phyloP scores from a whole-genome alignment of 2,888 invertebrate species.

The Anoplius nigerrimus region DNA sequence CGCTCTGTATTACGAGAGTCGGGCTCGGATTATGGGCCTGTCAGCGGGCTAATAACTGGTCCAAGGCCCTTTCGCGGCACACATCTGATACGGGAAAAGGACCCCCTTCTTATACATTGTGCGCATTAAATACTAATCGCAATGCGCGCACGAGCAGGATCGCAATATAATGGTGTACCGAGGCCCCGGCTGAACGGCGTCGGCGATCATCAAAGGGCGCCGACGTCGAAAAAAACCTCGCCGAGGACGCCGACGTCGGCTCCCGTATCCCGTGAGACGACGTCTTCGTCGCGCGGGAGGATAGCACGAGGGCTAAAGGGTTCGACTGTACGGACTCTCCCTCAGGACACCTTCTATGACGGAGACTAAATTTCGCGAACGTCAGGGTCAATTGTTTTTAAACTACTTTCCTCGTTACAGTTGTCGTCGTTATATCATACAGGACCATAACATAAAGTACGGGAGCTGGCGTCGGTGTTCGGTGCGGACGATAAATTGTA shows the following conservation, averaged over 20 bases:
- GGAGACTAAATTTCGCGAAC: no score
- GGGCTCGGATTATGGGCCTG: constrained; percentile 71
- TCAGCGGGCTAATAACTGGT: constrained; percentile 73
- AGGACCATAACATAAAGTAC: no score
- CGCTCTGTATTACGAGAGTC: constrained; percentile 54
- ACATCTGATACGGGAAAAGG: constrained; percentile 71
- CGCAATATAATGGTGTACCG: constrained; percentile 50
- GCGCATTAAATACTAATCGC: constrained; percentile 73
- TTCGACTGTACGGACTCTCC: no score
- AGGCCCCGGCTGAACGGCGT: constrained; percentile 19
- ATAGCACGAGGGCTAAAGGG: neutral
- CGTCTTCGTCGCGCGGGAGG: constrained; percentile 15
- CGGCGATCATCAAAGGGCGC: constrained; percentile 61
- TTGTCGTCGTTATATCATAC: no score
- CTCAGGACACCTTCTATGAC: no score
- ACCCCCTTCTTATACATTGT: constrained; percentile 68
- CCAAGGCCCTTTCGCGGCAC: constrained; percentile 50
- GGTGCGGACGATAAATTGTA: no score
- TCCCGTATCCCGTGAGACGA: constrained; percentile 10
- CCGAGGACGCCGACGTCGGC: constrained; percentile 10
- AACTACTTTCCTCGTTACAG: no score
- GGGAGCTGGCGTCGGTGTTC: no score
- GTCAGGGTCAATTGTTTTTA: no score
- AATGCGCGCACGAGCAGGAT: constrained; percentile 59
- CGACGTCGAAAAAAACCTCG: constrained; percentile 43